Base-by-base conservation (phyloP, 2,113 vertebrate genomes). In the Caranx melampygus region DNA sequence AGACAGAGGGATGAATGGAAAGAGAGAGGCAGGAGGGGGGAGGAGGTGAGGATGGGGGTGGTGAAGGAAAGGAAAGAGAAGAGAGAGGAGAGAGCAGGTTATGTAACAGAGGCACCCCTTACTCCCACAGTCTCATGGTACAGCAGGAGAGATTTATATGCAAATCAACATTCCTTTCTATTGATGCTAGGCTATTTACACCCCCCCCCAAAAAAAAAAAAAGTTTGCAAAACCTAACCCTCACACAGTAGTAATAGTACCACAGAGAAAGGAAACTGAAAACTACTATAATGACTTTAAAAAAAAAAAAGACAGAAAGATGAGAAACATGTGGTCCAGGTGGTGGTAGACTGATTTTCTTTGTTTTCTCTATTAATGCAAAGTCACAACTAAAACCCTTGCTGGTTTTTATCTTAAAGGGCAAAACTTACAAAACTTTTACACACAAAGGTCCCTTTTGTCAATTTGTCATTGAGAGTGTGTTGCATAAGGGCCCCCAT, bases 101-200 rank as follows among this genome's bases (percentile, higher is more conserved):
- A 90, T 75, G 60, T 68, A 91, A 91, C 66, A 78, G 71, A 82
- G 55, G 51, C 31, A 80, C 58, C 49, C 35, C 52, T 57, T 61
- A 81, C 69, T 72, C 79, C 79, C 68, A 84, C 70, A 84, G 69
- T 49, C 64, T 71, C 57, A 63, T 61, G n/a, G 20, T 63, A 71
- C 37, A 75, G 34, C 34, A 60, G 65, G 11, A 40, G 60, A 79
- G 77, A 88, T 88, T 87, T 89, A 77, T 54, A 80, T 79, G 77
- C 59, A 82, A 89, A 79, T 82, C 68, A 34, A 78, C 66, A 79
- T 89, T 89, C 70, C 66, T 78, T 84, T 81, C 60, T 26, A 47
- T 68, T 75, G 42, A 81, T 69, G 35, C 58, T 33, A 63, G 31
- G 33, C 26, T 4, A 67, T 69, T 44, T 65, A 45, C 42, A 2